Evolutionary conservation across 2,797 vertebrate species (phyloP), one percentile per base, ranked within the genome.

Genomic region (Passerculus sandwichensis): DNA sequence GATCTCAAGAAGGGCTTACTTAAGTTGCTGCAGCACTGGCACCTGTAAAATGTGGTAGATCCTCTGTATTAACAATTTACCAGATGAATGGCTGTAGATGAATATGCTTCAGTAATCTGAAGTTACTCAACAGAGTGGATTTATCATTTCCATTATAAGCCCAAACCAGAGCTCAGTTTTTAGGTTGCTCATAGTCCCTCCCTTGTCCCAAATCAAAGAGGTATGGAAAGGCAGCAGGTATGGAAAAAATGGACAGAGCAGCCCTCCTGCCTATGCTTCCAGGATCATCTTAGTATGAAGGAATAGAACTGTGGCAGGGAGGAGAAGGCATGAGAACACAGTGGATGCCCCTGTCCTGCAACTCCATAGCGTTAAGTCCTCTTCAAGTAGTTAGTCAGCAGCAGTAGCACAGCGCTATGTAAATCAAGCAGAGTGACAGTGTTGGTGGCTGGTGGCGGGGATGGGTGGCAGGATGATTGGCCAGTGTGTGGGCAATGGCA

Each of bases 401-500:
- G 61, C 36, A 47, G 71, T 13, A 42, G 57, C 74, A 42, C 69
- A 65, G 10, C 0, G 4, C 72, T 36, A 11, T 12, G 66, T 67
- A 87, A 82, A 53, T 72, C 34, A 61, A 22, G 29, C 10, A 1
- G 21, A 60, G 48, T 47, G 89, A 80, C 5, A 21, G 80, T 0
- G 15, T 11, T 64, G 89, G 81, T 50, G 5, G 29, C n/a, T 61
- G 51, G 51, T 29, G 36, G 48, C 17, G 12, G 71, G 85, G 61
- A 70, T 32, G 1, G 0, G 56, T 92, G 91, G 78, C 81, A 26
- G 82, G 77, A 80, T 45, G 91, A 88, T 95, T 96, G 96, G 95
- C 89, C 95, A 83, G 75, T 20, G 8, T 54, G 80, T 48, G 92
- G 95, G 89, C 93, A 93, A 92, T 71, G 79, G 79, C 90, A 91